Evolutionary conservation across 2,888 invertebrate species (phyloP), one percentile per base, ranked within the genome.

Genomic region (Chrysodeixis includens): DNA sequence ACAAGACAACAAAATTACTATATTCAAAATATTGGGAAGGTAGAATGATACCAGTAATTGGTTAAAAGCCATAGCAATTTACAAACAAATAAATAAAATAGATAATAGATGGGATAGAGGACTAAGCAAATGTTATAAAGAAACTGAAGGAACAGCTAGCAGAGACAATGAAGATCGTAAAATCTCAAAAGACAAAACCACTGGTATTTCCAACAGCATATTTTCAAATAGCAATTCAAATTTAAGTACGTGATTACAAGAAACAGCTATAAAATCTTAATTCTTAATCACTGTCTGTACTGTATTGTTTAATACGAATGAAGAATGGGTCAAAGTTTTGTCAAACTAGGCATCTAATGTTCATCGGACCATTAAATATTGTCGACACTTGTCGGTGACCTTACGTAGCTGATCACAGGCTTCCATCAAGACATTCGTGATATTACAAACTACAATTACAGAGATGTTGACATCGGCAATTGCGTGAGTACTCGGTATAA

Each of bases 401-500:
- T 40, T 40, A 49, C 16, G 44, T 1, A 16, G n/a, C 44, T 16
- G 8, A 18, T 16, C 18, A 46, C 18, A 4, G 46, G 10, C 46
- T 46, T 46, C 18, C 8, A 46, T 46, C 18, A n/a, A 35, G 35
- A 49, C 7, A 5, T 54, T 16, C 26, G 26, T 54, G 4, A 46
- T 26, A n/a, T 26, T 20, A 20, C 51, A 30, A 10, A 40, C 35
- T 18, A 60, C 10, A 66, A 66, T 62, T 35, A 56, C 60, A 46
- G 0, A 40, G 35, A 46, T 58, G 60, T 64, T 68, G 58, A 56
- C 58, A 62, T 59, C 32, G 8, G 58, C 53, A 8, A n/a, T 62
- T 30, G 58, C 53, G 52, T 58, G 61, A 30, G 20, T n/a, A 44
- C 40, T 54, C 20, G 22, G 26, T 30, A 32, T 40, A 20, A 30